Evolutionary conservation across 2,113 vertebrate genomes (phyloP).

Genomic region (Daphoenositta chrysoptera): DNA sequence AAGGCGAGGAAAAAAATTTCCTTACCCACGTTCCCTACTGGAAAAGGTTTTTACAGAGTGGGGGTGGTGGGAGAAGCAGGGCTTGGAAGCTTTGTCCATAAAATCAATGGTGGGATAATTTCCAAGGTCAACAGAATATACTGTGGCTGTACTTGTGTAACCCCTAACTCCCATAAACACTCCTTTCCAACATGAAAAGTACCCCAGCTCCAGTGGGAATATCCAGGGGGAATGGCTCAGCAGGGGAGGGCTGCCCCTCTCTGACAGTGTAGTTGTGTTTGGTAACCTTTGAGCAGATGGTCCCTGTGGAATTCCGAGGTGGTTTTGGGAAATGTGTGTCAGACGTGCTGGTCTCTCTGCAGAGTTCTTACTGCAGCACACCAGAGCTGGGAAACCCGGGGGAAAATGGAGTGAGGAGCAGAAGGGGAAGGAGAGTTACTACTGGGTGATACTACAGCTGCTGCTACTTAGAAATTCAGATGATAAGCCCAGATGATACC

Average conservation of each 20-base stretch:
- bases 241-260: neutral
- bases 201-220: neutral
- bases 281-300: neutral
- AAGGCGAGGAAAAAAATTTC: neutral
- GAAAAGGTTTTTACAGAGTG: neutral
- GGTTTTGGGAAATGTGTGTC: neutral
- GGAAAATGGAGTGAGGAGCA: neutral
- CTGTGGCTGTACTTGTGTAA: neutral
- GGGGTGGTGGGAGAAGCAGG: neutral
- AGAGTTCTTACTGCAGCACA: neutral
- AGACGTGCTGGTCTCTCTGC: neutral
- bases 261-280: neutral
- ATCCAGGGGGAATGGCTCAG: neutral
- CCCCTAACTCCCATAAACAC: neutral
- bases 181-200: neutral
- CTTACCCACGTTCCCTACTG: neutral
- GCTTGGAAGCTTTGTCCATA: neutral
- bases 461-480: neutral
- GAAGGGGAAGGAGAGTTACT: neutral
- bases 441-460: neutral
- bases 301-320: neutral
- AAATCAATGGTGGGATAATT: conserved; percentile 11
- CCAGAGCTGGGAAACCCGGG: neutral
- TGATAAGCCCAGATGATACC: neutral
- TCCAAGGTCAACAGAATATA: neutral